Evolutionary conservation across 2,113 vertebrate species (phyloP).

Genomic region (Ageneiosus marmoratus): DNA sequence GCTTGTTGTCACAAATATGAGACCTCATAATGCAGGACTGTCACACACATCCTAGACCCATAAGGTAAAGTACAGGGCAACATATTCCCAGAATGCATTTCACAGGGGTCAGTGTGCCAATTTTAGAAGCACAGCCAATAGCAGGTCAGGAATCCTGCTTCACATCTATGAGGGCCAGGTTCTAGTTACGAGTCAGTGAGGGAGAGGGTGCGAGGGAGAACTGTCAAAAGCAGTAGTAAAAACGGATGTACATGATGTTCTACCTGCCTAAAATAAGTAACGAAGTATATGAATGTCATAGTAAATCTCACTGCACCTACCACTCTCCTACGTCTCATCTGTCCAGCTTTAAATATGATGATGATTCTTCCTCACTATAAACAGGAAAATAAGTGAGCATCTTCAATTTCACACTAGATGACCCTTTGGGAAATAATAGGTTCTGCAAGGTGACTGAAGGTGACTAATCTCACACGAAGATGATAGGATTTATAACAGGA

Average conservation of each 20-base stretch:
- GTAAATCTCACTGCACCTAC: slow-evolving; percentile 27
- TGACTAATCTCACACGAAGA: background rate
- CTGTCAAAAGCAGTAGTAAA: background rate
- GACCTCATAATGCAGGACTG: slow-evolving; percentile 30
- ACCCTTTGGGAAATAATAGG: background rate
- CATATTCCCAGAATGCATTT: slow-evolving; percentile 78
- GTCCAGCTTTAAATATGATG: background rate
- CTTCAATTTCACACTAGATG: background rate
- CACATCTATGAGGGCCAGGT: slow-evolving; percentile 54
- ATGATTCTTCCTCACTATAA: too few relatives aligned
- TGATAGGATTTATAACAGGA: background rate
- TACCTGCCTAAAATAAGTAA: slow-evolving; percentile 21
- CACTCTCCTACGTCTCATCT: background rate
- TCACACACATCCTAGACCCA: slow-evolving; percentile 53
- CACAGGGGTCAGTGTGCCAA: slow-evolving; percentile 72
- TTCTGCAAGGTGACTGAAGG: background rate
- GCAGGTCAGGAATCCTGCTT: slow-evolving; percentile 56
- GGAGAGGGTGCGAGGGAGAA: background rate
- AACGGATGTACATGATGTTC: slow-evolving; percentile 40
- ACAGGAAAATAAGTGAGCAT: too few relatives aligned
- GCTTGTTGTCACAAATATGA: slow-evolving; percentile 41
- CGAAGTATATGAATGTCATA: background rate
- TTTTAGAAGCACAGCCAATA: slow-evolving; percentile 71
- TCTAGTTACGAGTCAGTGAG: slow-evolving; percentile 51
- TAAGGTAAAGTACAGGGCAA: slow-evolving; percentile 69